These are phyloP conservation scores for Eleginops maclovinus DNA, from an alignment of 2,113 vertebrate species.

Conservation along the genomic window DNA sequence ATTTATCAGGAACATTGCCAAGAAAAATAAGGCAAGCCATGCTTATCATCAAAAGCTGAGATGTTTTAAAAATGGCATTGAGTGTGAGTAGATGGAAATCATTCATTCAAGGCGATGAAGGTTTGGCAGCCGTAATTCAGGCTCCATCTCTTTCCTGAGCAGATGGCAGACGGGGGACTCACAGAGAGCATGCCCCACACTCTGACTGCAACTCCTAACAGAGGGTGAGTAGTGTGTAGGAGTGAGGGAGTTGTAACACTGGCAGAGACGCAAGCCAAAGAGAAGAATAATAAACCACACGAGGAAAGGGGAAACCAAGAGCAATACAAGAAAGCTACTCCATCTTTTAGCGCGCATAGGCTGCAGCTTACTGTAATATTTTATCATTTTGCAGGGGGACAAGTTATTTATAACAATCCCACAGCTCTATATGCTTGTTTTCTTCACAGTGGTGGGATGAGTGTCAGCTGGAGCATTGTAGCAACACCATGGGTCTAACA, in stretches of 20 bases:
- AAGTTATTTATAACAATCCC: constrained; percentile 57
- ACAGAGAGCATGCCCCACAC: constrained; percentile 65
- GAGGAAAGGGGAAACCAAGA: constrained; percentile 69
- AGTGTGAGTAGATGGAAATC: constrained; percentile 70
- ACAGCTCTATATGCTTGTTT: constrained; percentile 52
- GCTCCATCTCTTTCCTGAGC: constrained; percentile 67
- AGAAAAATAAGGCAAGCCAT: constrained; percentile 66
- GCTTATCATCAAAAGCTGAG: constrained; percentile 66
- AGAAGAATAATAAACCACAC: constrained; percentile 77
- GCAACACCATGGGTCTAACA: constrained; percentile 42
- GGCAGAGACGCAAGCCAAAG: constrained; percentile 65
- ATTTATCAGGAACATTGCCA: constrained; percentile 65
- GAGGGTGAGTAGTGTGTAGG: constrained; percentile 68
- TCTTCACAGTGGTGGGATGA: constrained; percentile 46
- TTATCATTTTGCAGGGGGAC: constrained; percentile 56
- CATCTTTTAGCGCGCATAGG: constrained; percentile 47
- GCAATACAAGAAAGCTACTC: constrained; percentile 61
- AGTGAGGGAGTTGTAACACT: constrained; percentile 65
- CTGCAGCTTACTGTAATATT: constrained; percentile 61
- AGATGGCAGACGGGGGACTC: constrained; percentile 72
- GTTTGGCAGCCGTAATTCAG: constrained; percentile 55
- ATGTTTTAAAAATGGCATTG: constrained; percentile 46
- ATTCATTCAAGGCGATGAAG: constrained; percentile 67
- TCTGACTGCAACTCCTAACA: constrained; percentile 70
- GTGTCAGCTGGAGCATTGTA: constrained; percentile 45